Conservation (phyloP, 2,113 vertebrate genomes). For the Festucalex cinctus region DNA sequence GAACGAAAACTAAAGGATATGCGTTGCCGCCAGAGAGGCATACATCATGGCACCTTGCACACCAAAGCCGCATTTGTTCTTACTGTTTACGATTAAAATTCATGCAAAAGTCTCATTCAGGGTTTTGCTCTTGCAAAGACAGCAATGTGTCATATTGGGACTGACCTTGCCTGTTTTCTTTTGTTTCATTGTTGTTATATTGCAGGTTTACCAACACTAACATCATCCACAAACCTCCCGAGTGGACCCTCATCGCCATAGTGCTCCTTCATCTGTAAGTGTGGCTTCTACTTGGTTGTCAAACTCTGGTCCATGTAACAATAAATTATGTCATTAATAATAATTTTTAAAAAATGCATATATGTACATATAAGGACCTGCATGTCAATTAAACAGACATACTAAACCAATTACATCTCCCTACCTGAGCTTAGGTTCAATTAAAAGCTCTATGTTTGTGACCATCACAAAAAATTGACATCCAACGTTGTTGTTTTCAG, state of each 20-base stretch:
- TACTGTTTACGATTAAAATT: not conserved
- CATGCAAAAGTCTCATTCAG: not conserved
- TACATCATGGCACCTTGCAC: slow-evolving; percentile 36
- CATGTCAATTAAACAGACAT: no score
- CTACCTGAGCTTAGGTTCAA: no score
- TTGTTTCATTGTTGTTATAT: not conserved
- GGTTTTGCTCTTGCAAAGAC: not conserved
- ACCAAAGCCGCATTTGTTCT: slow-evolving; percentile 19
- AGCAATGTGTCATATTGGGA: not conserved
- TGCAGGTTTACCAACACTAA: slow-evolving; percentile 71
- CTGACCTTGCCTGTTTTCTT: slow-evolving; percentile 3
- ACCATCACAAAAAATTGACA: no score
- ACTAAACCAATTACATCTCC: no score
- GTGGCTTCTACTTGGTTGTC: not conserved
- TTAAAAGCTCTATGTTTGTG: no score
- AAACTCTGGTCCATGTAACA: no score
- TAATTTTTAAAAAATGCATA: no score
- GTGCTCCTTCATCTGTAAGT: slow-evolving; percentile 75
- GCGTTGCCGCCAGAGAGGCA: slow-evolving; percentile 33
- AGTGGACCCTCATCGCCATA: slow-evolving; percentile 72
- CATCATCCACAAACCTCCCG: slow-evolving; percentile 72
- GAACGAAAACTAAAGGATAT: slow-evolving; percentile 1
- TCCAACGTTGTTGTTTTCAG: no score
- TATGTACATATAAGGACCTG: no score
- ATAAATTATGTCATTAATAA: not conserved